Evolutionary conservation across 1,140 invertebrate species (phyloP).

Genomic region (Augochlora pura): DNA sequence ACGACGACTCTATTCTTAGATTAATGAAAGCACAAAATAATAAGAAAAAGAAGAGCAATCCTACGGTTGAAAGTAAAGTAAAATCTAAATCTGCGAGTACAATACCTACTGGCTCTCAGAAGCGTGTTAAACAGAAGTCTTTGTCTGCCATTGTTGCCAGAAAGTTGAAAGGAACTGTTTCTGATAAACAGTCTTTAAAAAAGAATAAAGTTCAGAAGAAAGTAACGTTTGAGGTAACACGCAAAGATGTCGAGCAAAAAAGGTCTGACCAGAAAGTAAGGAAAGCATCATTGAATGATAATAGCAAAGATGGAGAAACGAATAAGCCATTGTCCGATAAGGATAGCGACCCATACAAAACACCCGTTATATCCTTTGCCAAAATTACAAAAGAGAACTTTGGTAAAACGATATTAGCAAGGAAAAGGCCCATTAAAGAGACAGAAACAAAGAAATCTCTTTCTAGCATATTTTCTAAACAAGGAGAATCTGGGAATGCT

Average conservation of each 20-base stretch:
- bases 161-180: slow-evolving; percentile 52
- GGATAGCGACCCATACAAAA: slow-evolving; percentile 3
- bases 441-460: slow-evolving; percentile 66
- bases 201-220: neutral
- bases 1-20: slow-evolving; percentile 2
- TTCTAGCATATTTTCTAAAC: slow-evolving; percentile 68
- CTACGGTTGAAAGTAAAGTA: neutral
- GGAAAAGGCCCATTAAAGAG: slow-evolving; percentile 52
- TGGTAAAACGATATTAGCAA: slow-evolving; percentile 69
- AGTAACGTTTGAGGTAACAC: neutral
- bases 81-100: neutral
- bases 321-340: neutral
- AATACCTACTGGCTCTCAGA: neutral
- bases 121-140: slow-evolving; percentile 75
- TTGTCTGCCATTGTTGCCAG: slow-evolving; percentile 71
- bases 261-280: neutral
- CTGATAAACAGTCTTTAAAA: neutral
- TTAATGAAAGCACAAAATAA: slow-evolving; percentile 47
- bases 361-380: slow-evolving; percentile 59
- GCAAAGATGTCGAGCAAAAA: neutral
- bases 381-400: slow-evolving; percentile 60
- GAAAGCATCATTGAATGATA: neutral
- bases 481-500: neutral
- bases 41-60: neutral
- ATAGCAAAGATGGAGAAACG: slow-evolving; percentile 28